phyloP scores from a whole-genome alignment of 1,140 invertebrate species.

The Lamellibrachia luymesi region DNA sequence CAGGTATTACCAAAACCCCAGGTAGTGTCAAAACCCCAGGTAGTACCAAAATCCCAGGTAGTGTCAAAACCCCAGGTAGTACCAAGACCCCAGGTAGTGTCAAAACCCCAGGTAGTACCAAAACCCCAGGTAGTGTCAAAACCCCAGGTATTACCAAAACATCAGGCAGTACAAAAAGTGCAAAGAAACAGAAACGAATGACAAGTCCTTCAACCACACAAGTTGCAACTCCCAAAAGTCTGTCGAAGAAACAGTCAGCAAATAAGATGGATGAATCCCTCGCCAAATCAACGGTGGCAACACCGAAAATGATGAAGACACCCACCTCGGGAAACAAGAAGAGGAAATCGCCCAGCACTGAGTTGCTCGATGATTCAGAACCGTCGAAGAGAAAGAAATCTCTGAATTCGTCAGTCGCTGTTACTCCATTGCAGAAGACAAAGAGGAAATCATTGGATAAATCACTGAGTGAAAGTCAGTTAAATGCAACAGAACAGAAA shows the following conservation, averaged over 20 bases:
- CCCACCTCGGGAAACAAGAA: neutral
- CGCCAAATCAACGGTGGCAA: neutral
- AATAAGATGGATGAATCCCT: neutral
- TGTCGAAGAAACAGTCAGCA: neutral
- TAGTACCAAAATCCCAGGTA: neutral
- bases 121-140: slow-evolving; percentile 2
- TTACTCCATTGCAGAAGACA: neutral
- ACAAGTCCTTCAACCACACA: too few species aligned
- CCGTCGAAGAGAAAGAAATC: neutral
- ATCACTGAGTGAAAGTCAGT: neutral
- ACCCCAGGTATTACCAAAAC: neutral
- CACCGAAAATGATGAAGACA: neutral
- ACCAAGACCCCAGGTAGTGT: too few species aligned
- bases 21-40: neutral
- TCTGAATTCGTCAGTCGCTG: neutral
- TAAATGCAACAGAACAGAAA: neutral
- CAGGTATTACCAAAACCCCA: neutral
- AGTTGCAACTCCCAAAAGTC: too few species aligned
- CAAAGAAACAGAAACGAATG: neutral
- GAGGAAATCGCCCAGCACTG: neutral
- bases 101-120: neutral
- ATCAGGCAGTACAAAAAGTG: neutral
- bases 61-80: slow-evolving; percentile 6
- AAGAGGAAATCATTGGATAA: neutral
- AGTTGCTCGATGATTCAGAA: neutral